Percentiles rank a stretch among this genome's conserved stretches.
These are phyloP conservation scores for Sebastes alutus DNA, from an alignment of 2,797 vertebrate genomes.

Conservation along the genomic window DNA sequence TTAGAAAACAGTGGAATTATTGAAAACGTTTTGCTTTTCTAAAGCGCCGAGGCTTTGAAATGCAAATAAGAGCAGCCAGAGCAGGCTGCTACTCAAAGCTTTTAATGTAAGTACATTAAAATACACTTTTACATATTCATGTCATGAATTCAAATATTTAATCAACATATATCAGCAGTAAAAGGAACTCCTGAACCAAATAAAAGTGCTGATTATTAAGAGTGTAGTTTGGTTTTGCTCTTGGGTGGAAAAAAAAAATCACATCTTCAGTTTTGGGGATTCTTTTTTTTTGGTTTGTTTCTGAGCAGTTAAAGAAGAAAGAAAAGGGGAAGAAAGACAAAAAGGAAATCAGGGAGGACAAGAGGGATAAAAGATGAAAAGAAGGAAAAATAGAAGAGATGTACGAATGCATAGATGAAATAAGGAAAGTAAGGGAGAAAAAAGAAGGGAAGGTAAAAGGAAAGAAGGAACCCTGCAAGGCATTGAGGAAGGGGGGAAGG, in stretches of 20 bases:
- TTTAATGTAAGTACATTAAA: not conserved
- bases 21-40: not conserved
- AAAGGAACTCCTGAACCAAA: not conserved
- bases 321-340: not conserved
- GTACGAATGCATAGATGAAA: not conserved
- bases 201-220: not conserved
- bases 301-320: not conserved
- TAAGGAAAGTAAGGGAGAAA: not conserved
- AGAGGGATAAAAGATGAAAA: not conserved
- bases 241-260: not conserved
- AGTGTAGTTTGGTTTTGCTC: not conserved
- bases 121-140: not conserved
- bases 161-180: not conserved
- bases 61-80: not conserved
- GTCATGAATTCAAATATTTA: not conserved
- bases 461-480: not conserved
- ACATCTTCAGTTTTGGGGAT: not conserved
- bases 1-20: not conserved
- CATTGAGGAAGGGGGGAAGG: not conserved
- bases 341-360: not conserved
- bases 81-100: not conserved
- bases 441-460: not conserved
- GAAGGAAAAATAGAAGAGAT: not conserved
- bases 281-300: not conserved
- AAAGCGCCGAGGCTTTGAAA: not conserved